Evolutionary conservation across 2,797 vertebrate genomes (phyloP), one percentile per base, ranked within the genome.

Genomic region (Orientallactaga sibirica): DNA sequence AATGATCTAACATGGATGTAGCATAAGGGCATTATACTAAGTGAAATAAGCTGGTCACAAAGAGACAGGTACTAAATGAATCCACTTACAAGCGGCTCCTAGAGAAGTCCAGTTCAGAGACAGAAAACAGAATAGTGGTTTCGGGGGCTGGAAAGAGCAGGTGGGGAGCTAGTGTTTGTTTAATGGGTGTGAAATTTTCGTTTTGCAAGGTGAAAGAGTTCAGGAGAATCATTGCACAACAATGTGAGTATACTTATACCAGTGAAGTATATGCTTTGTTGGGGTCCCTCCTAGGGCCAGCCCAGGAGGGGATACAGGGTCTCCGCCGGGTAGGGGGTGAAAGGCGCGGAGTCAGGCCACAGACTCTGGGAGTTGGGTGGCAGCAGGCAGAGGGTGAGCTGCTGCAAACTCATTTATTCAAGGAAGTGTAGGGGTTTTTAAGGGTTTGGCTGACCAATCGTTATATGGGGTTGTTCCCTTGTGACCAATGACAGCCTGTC

Each of bases 1-100:
- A 41, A 37, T 1, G 27, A 79, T 76, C 68, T 33, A 62, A 64
- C 11, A 18, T 10, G n/a, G 68, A 43, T 70, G 43, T 24, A 41
- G 5, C 29, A 19, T 33, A 71, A 92, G 62, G 43, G 81, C 8
- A 48, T n/a, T 24, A 74, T 0, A 43, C 61, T 18, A 27, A 64
- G 20, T 55, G 37, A 91, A 77, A 86, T 37, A 79, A 67, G 48
- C 73, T 68, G 25, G 62, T 70, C 94, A 86, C 41, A 48, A 37
- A 73, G 84, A n/a, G 80, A 70, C 74, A 81, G 29, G 78, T 66
- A 41, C 62, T 89, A 3, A 5, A 7, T 92, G 71, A 73, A 33
- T 78, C 70, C 58, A 43, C 58, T 62, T 43, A 22, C 2, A 22
- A 19, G 61, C 79, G 3, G 22, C 64, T 75, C 91, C 43, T 24